Evolutionary conservation across 2,797 vertebrate species (phyloP).

Genomic region (Mormyrus hasselquistii): DNA sequence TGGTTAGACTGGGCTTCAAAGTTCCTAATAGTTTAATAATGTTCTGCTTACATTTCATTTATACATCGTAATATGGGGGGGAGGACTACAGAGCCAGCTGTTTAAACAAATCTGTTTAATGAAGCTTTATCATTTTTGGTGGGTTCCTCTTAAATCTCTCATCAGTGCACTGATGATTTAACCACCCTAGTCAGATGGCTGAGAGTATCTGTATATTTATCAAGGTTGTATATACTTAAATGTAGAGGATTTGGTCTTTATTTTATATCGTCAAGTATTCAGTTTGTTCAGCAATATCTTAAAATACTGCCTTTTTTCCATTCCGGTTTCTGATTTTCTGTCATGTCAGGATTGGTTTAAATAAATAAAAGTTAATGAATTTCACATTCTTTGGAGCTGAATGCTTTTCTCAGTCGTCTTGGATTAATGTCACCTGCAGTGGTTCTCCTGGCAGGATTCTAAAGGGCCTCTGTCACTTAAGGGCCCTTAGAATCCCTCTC

Average conservation of each 20-base stretch:
- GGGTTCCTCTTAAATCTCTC: neutral
- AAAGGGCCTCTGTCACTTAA: neutral
- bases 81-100: neutral
- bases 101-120: neutral
- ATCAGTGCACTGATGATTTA: constrained; percentile 2
- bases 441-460: neutral
- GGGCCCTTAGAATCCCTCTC: neutral
- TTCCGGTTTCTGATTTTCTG: constrained; percentile 54
- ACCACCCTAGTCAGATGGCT: constrained; percentile 30
- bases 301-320: constrained; percentile 47
- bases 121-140: neutral
- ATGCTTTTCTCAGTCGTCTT: neutral
- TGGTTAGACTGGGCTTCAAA: neutral
- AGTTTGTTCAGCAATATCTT: constrained; percentile 38
- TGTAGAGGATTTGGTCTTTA: constrained; percentile 76
- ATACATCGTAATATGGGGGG: neutral
- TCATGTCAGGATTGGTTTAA: constrained; percentile 51
- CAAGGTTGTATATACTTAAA: constrained; percentile 84
- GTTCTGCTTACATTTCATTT: neutral
- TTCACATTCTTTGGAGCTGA: neutral
- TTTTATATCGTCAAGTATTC: constrained; percentile 59
- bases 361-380: constrained; percentile 44
- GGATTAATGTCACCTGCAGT: neutral
- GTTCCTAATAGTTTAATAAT: neutral
- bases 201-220: constrained; percentile 90